A percentile compares a stretch with the other conserved stretches of the same genome.
phyloP scores from a whole-genome alignment of 2,797 vertebrate genomes.

The Betta splendens region DNA sequence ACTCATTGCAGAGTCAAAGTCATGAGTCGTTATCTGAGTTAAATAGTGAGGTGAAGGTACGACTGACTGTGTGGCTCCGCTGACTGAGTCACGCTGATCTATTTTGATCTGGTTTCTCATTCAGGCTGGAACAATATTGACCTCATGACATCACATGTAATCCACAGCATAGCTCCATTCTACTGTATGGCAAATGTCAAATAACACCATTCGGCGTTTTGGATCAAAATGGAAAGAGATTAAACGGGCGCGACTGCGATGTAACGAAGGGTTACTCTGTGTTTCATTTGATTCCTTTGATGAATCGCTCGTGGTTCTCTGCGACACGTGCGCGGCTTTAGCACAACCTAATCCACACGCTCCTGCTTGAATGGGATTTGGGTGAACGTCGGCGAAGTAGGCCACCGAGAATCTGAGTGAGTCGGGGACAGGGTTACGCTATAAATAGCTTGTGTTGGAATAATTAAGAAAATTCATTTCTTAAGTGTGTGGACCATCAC shows the following conservation, averaged over 20 bases:
- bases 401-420: slow-evolving; percentile 57
- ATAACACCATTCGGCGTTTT: slow-evolving; percentile 48
- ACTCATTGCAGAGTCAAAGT: too few species aligned
- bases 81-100: slow-evolving; percentile 17
- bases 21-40: too few species aligned
- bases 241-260: slow-evolving; percentile 45
- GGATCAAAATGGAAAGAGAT: slow-evolving; percentile 59
- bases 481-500: slow-evolving; percentile 41
- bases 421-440: slow-evolving; percentile 39
- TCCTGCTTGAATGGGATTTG: slow-evolving; percentile 60
- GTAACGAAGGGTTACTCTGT: slow-evolving; percentile 44
- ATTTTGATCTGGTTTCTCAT: slow-evolving; percentile 31
- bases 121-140: slow-evolving; percentile 39
- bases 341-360: slow-evolving; percentile 62
- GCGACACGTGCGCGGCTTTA: slow-evolving; percentile 57
- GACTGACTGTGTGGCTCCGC: slow-evolving; percentile 30
- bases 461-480: slow-evolving; percentile 66
- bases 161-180: slow-evolving; percentile 44
- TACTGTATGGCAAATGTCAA: slow-evolving; percentile 45
- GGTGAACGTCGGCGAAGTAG: slow-evolving; percentile 71
- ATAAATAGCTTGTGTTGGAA: slow-evolving; percentile 62
- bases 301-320: slow-evolving; percentile 43
- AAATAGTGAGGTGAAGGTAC: too few species aligned
- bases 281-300: background rate
- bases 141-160: slow-evolving; percentile 50